Percentiles rank a stretch among this genome's conserved stretches.
These are phyloP conservation scores for Gastracanthus pulcherrimus DNA, from an alignment of 2,888 invertebrate species.

Conservation along the genomic window DNA sequence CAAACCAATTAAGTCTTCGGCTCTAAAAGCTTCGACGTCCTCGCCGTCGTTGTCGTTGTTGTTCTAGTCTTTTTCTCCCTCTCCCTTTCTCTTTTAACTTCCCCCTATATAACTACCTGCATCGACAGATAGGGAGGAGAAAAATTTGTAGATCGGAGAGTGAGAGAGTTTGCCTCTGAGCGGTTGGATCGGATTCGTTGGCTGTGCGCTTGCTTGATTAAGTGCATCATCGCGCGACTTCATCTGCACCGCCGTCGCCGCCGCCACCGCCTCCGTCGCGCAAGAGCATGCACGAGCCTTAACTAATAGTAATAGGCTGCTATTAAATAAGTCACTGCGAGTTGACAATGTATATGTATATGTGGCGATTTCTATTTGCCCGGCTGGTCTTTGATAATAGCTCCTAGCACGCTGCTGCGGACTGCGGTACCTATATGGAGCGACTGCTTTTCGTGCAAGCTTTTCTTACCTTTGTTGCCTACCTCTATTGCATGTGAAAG, in stretches of 20 bases:
- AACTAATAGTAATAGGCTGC: conserved; percentile 44
- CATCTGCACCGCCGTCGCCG: conserved; percentile 18
- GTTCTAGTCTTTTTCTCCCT: background rate
- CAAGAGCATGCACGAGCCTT: background rate
- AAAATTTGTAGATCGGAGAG: conserved; percentile 4
- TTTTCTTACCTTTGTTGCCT: background rate
- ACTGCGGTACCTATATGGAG: background rate
- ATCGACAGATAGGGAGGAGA: background rate
- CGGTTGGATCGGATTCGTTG: background rate
- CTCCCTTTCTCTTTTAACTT: background rate
- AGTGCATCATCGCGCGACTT: conserved; percentile 46
- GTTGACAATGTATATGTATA: conserved; percentile 23
- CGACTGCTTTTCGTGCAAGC: background rate
- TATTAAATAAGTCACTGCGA: conserved; percentile 50
- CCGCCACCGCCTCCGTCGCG: background rate
- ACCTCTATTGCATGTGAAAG: background rate
- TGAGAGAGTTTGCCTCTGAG: background rate
- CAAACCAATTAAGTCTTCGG: conserved; percentile 62
- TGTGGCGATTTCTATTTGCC: conserved; percentile 35
- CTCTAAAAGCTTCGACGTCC: conserved; percentile 10
- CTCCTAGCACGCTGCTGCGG: background rate
- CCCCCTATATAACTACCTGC: background rate
- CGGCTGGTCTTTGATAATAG: background rate
- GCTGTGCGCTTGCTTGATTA: conserved; percentile 42
- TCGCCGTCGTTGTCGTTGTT: conserved; percentile 6